Evolutionary conservation across 2,888 invertebrate species (phyloP).

Genomic region (Eurois occulta): DNA sequence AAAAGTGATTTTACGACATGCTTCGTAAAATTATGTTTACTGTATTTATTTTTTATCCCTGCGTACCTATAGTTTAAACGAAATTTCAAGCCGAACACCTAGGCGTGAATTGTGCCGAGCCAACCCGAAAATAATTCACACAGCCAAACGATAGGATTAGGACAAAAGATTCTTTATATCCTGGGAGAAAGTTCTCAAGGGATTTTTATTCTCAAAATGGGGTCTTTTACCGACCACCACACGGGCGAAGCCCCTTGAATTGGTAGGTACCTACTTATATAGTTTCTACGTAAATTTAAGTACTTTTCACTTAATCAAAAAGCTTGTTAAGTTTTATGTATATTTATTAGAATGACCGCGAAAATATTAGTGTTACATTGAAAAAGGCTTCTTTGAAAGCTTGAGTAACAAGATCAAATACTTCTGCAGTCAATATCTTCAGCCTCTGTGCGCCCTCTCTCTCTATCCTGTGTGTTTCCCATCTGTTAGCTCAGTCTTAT

Average conservation of each 20-base stretch:
- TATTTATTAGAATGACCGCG: neutral
- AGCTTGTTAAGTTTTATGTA: neutral
- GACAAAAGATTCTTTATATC: neutral
- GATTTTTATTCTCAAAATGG: neutral
- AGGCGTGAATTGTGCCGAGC: neutral
- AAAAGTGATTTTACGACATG: neutral
- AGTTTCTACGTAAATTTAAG: neutral
- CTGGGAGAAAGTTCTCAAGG: neutral
- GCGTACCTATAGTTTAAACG: neutral
- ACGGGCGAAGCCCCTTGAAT: neutral
- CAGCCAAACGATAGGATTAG: neutral
- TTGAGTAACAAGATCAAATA: neutral
- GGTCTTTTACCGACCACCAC: neutral
- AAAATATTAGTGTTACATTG: neutral
- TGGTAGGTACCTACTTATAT: too few species aligned
- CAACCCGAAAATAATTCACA: neutral
- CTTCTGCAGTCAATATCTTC: neutral
- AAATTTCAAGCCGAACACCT: neutral
- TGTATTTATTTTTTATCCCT: neutral
- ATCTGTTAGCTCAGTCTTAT: neutral
- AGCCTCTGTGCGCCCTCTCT: neutral
- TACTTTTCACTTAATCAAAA: neutral
- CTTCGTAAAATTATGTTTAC: neutral
- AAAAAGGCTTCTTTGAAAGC: neutral
- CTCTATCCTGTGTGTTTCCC: neutral